Conservation (phyloP, 2,888 invertebrate genomes). For the Oegoconia quadripuncta region DNA sequence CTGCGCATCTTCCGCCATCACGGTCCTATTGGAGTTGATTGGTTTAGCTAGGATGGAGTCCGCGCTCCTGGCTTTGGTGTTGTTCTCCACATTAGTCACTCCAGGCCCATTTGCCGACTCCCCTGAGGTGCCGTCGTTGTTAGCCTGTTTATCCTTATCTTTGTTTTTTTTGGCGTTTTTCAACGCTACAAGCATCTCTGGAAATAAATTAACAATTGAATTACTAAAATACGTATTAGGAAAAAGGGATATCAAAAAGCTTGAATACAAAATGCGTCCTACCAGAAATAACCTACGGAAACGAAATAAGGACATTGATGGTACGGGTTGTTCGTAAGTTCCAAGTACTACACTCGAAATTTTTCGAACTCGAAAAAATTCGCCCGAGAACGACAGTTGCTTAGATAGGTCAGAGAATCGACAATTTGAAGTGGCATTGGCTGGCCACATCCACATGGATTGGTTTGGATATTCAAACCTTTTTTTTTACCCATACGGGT, state of each 20-base stretch:
- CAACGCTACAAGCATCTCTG: slow-evolving; percentile 59
- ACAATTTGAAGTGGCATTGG: too few species aligned
- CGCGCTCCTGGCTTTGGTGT: background rate
- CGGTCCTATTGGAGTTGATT: background rate
- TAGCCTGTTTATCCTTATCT: slow-evolving; percentile 25
- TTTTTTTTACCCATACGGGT: too few species aligned
- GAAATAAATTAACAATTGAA: slow-evolving; percentile 11
- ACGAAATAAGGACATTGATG: too few species aligned
- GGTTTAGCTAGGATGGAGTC: background rate
- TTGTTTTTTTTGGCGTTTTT: slow-evolving; percentile 57
- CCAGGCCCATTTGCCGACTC: background rate
- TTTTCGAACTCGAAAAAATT: too few species aligned
- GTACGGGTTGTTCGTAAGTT: too few species aligned
- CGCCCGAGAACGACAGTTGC: too few species aligned
- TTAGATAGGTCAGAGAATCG: too few species aligned
- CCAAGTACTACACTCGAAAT: too few species aligned
- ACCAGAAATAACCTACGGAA: too few species aligned
- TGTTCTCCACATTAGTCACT: background rate
- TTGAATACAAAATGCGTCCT: too few species aligned
- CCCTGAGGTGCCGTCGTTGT: background rate
- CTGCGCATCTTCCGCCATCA: background rate
- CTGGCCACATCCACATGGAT: too few species aligned
- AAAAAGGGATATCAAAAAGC: background rate
- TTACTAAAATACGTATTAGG: background rate
- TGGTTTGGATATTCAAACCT: too few species aligned